Evolutionary conservation across 2,113 vertebrate species (phyloP).

Genomic region (Phycodurus eques): DNA sequence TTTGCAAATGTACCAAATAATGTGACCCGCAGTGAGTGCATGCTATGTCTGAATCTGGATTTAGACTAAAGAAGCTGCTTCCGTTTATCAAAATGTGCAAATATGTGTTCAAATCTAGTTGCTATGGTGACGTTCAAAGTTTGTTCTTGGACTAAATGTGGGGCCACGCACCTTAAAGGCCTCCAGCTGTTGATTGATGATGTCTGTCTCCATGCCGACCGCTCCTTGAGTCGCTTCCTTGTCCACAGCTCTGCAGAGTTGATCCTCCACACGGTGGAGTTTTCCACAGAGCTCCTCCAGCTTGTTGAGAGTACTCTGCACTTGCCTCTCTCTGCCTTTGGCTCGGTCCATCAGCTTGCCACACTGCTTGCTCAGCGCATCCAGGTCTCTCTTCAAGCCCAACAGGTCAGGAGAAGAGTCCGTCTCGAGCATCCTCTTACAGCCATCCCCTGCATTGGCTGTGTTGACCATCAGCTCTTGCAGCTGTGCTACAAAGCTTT

Average conservation of each 20-base stretch:
- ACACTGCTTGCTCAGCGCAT: slow-evolving; percentile 91
- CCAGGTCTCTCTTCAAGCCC: slow-evolving; percentile 90
- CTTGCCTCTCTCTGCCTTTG: slow-evolving; percentile 80
- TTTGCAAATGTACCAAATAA: no score
- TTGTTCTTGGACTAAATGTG: not conserved
- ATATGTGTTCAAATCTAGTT: not conserved
- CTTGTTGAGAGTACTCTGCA: slow-evolving; percentile 74
- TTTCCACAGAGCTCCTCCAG: slow-evolving; percentile 83
- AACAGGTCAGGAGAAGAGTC: slow-evolving; percentile 89
- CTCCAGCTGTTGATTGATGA: slow-evolving; percentile 91
- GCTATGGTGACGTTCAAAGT: not conserved
- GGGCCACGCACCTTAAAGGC: slow-evolving; percentile 83
- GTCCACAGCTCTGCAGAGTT: slow-evolving; percentile 77
- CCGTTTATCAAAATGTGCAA: not conserved
- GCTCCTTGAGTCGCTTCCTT: slow-evolving; percentile 88
- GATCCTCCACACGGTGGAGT: slow-evolving; percentile 72
- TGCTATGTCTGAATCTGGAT: not conserved
- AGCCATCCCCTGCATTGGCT: slow-evolving; percentile 82
- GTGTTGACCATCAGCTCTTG: slow-evolving; percentile 83
- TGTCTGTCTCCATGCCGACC: slow-evolving; percentile 92
- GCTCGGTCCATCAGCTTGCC: slow-evolving; percentile 90
- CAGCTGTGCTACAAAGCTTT: slow-evolving; percentile 82
- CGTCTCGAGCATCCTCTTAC: slow-evolving; percentile 87
- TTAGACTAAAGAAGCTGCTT: not conserved
- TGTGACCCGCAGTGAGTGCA: not conserved